A percentile compares a stretch with the other conserved stretches of the same genome.
Conservation (phyloP, 2,113 vertebrate genomes). For the Tonatia bakeri region DNA sequence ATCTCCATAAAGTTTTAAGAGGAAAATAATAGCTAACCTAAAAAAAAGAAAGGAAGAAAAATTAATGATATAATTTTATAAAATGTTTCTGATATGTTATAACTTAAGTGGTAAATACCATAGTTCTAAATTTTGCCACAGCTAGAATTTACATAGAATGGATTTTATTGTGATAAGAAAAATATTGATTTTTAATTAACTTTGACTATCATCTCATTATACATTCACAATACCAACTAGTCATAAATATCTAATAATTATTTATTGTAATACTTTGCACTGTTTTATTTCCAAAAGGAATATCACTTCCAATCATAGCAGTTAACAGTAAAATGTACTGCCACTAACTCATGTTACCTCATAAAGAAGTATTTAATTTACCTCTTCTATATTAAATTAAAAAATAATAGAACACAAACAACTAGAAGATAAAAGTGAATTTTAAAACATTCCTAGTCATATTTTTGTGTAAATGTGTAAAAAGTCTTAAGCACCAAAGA, state of each 20-base stretch:
- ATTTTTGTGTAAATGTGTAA: constrained; percentile 10
- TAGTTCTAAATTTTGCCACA: neutral
- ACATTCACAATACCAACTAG: neutral
- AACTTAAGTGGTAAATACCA: neutral
- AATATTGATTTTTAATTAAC: neutral
- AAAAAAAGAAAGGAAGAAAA: constrained; percentile 41
- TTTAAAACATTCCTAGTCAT: neutral
- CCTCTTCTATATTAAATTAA: neutral
- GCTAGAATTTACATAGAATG: neutral
- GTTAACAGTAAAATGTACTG: neutral
- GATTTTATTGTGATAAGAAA: neutral
- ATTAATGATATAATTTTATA: neutral
- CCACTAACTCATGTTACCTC: neutral
- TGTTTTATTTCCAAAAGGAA: constrained; percentile 36
- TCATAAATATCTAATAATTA: constrained; percentile 18
- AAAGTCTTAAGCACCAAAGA: neutral
- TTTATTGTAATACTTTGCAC: neutral
- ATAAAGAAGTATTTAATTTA: constrained; percentile 6
- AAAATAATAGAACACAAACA: neutral
- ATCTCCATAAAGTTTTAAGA: constrained; percentile 97
- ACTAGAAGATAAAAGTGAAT: neutral
- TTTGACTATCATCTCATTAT: neutral
- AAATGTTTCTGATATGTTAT: neutral
- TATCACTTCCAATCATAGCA: neutral
- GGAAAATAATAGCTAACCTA: constrained; percentile 99